A percentile compares a stretch with the other conserved stretches of the same genome.
Evolutionary conservation across 2,797 vertebrate genomes (phyloP).

Genomic region (Poeciliopsis turneri): DNA sequence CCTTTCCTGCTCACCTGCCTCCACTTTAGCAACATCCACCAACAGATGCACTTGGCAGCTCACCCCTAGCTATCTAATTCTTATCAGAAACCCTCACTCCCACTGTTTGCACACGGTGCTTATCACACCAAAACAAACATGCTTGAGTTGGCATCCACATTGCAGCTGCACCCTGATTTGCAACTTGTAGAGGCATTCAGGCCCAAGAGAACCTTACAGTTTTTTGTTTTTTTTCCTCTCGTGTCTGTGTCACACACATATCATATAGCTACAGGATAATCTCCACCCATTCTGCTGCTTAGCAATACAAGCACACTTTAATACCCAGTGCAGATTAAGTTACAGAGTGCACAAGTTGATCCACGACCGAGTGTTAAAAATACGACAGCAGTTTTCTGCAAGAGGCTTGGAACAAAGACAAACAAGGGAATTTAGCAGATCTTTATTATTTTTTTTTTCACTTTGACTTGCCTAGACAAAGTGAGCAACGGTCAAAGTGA

Average conservation of each 20-base stretch:
- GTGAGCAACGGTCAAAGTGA: neutral
- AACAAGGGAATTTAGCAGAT: slow-evolving; percentile 12
- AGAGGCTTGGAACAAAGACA: slow-evolving; percentile 25
- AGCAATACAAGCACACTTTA: slow-evolving; percentile 18
- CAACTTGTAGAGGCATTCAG: neutral
- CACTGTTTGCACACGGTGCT: neutral
- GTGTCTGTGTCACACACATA: slow-evolving; percentile 33
- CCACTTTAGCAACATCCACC: slow-evolving; percentile 7
- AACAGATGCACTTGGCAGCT: slow-evolving; percentile 26
- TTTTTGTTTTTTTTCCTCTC: neutral
- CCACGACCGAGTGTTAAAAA: slow-evolving; percentile 16
- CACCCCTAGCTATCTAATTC: slow-evolving; percentile 10
- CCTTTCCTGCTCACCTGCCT: neutral
- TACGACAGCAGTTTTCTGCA: slow-evolving; percentile 27
- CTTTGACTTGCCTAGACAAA: neutral
- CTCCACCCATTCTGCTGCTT: slow-evolving; percentile 2
- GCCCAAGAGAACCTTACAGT: slow-evolving; percentile 1
- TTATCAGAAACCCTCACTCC: neutral
- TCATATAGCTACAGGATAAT: slow-evolving; percentile 30
- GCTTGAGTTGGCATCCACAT: neutral
- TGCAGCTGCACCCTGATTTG: neutral
- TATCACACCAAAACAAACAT: neutral
- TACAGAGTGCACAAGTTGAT: slow-evolving; percentile 36
- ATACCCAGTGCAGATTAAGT: slow-evolving; percentile 25
- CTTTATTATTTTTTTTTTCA: too few relatives aligned